Conservation (phyloP, 2,797 vertebrate species). For the Vespertilio murinus region DNA sequence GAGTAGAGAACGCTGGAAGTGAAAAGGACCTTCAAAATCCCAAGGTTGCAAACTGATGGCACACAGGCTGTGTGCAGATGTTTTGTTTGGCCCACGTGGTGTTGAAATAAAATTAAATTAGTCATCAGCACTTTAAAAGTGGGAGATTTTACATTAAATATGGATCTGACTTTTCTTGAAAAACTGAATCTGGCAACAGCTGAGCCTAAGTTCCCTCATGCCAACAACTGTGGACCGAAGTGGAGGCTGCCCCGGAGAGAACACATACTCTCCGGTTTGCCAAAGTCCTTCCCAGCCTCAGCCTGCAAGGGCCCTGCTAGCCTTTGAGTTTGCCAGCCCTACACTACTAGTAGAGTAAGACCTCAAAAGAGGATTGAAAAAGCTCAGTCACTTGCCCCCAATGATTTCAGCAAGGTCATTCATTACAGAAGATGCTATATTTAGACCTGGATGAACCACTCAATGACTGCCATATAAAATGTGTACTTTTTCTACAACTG, state of each 20-base stretch:
- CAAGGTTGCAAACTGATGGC: background rate
- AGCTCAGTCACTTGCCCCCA: background rate
- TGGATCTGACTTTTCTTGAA: slow-evolving; percentile 13
- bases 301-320: background rate
- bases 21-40: background rate
- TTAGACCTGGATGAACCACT: background rate
- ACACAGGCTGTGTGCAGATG: background rate
- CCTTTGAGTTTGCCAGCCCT: background rate
- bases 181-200: background rate
- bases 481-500: background rate
- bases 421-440: background rate
- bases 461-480: background rate
- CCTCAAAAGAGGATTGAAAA: background rate
- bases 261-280: background rate
- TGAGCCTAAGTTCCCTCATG: background rate
- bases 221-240: background rate
- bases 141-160: slow-evolving; percentile 34
- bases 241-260: background rate
- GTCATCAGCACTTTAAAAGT: slow-evolving; percentile 17
- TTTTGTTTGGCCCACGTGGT: slow-evolving; percentile 47
- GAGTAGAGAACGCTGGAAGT: background rate
- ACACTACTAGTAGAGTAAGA: background rate
- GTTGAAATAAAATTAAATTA: slow-evolving; percentile 43
- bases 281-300: background rate
- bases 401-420: background rate